A percentile compares a stretch with the other conserved stretches of the same genome.
Conservation (phyloP, 2,888 invertebrate species). For the Scaptomyza flava region DNA sequence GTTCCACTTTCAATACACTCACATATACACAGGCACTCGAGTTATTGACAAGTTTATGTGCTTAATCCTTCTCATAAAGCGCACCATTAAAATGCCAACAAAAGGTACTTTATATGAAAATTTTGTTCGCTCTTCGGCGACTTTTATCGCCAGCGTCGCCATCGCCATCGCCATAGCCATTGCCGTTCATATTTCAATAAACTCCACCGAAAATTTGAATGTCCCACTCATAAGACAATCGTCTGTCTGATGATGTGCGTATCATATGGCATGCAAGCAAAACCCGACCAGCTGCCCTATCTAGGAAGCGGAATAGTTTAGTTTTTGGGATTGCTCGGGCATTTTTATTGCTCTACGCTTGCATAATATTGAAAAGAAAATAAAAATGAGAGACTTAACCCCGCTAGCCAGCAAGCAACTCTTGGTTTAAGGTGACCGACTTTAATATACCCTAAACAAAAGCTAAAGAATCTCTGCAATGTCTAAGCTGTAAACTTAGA, state of each 20-base stretch:
- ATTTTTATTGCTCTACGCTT: conserved; percentile 79
- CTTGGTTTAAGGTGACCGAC: not conserved
- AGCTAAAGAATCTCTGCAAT: too few species aligned
- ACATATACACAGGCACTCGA: conserved; percentile 65
- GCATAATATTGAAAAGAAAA: conserved; percentile 19
- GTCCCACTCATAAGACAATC: conserved; percentile 63
- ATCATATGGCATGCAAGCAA: conserved; percentile 65
- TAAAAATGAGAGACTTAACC: not conserved
- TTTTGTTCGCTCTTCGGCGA: conserved; percentile 60
- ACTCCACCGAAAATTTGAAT: conserved; percentile 78
- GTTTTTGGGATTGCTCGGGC: conserved; percentile 65
- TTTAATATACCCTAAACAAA: conserved; percentile 5
- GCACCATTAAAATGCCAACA: conserved; percentile 81
- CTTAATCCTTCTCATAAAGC: conserved; percentile 82
- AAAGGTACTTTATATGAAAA: conserved; percentile 82
- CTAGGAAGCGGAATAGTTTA: conserved; percentile 24
- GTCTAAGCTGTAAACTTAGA: not conserved
- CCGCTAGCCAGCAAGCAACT: conserved; percentile 17
- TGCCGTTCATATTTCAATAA: conserved; percentile 77
- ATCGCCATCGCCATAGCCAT: conserved; percentile 29
- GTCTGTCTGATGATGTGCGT: conserved; percentile 62
- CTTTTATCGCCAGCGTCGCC: conserved; percentile 63
- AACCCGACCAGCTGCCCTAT: conserved; percentile 30
- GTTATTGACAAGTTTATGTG: conserved; percentile 83
- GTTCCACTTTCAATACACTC: conserved; percentile 10